phyloP scores from a whole-genome alignment of 2,888 invertebrate genomes.

The Drosophila macrospina region DNA sequence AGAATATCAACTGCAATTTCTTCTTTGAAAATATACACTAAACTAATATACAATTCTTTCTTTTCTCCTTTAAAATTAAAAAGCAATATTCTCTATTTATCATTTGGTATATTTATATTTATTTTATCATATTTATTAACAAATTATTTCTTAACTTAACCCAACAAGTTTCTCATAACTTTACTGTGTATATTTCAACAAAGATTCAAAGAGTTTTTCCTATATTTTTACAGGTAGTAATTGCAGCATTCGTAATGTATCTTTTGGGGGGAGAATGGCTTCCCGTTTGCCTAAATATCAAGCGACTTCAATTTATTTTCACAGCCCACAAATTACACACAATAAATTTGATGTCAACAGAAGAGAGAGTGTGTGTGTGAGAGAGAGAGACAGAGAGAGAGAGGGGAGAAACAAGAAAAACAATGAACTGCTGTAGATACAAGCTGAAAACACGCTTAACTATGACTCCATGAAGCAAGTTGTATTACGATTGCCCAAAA shows the following conservation, averaged over 20 bases:
- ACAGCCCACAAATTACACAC: constrained; percentile 70
- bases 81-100: too few species aligned
- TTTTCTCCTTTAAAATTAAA: too few species aligned
- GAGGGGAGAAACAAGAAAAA: constrained; percentile 25
- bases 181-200: background rate
- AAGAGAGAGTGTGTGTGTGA: too few species aligned
- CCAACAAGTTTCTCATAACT: too few species aligned
- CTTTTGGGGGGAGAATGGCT: background rate
- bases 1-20: too few species aligned
- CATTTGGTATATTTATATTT: too few species aligned
- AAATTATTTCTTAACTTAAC: background rate
- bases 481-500: constrained; percentile 32
- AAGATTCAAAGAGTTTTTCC: background rate
- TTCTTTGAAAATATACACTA: too few species aligned
- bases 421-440: constrained; percentile 68
- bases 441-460: constrained; percentile 61
- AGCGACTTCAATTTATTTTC: constrained; percentile 54
- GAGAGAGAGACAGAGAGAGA: constrained; percentile 1
- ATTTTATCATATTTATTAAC: background rate
- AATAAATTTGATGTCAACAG: constrained; percentile 73
- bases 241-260: background rate
- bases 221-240: background rate
- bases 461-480: constrained; percentile 64
- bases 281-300: constrained; percentile 14
- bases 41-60: too few species aligned